A percentile compares a stretch with the other conserved stretches of the same genome.
These are phyloP conservation scores for Hirundichthys speculiger DNA, from an alignment of 2,113 vertebrate genomes.

Conservation along the genomic window DNA sequence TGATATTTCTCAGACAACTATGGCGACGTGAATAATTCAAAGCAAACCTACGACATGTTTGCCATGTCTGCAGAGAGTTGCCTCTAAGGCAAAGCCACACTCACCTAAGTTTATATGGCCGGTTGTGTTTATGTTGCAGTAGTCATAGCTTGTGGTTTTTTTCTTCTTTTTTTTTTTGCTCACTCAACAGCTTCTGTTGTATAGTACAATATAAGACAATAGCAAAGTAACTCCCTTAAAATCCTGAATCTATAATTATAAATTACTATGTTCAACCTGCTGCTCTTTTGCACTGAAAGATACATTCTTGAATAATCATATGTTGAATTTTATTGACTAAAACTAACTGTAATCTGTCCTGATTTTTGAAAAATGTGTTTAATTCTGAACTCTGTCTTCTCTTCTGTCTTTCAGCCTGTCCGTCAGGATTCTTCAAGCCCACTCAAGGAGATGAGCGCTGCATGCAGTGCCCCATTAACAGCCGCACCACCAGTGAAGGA, in stretches of 20 bases:
- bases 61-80: conserved; percentile 34
- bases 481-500: conserved; percentile 93
- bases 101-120: conserved; percentile 39
- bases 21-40: conserved; percentile 68
- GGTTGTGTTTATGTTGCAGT: conserved; percentile 34
- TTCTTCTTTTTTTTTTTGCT: conserved; percentile 21
- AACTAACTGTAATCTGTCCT: too few relatives aligned
- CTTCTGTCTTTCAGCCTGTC: conserved; percentile 83
- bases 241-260: background rate
- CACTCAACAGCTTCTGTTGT: conserved; percentile 5
- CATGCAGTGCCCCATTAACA: conserved; percentile 94
- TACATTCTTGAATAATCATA: too few relatives aligned
- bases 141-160: conserved; percentile 1
- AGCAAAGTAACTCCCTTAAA: background rate
- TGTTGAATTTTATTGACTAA: too few relatives aligned
- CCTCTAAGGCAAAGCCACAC: conserved; percentile 35
- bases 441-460: conserved; percentile 92
- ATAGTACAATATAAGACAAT: background rate
- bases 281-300: too few relatives aligned
- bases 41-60: conserved; percentile 52
- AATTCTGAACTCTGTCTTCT: background rate
- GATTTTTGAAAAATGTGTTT: background rate
- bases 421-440: conserved; percentile 90
- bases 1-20: conserved; percentile 48
- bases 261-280: background rate